These are phyloP conservation scores for Sebastes glaucus DNA, from an alignment of 2,797 vertebrate genomes.

Conservation along the genomic window DNA sequence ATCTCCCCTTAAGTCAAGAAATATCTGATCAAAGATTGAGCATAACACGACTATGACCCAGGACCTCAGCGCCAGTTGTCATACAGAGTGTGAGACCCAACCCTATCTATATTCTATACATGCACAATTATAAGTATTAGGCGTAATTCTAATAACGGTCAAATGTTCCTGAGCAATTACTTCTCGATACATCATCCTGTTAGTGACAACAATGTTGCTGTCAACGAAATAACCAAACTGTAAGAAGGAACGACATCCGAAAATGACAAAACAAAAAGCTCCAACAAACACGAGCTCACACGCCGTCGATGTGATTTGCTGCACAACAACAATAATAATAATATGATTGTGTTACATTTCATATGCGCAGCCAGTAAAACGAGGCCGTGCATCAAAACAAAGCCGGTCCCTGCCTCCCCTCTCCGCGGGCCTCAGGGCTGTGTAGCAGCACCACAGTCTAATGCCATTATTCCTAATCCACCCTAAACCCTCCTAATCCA, in stretches of 20 bases:
- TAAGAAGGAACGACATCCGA: slow-evolving; percentile 3
- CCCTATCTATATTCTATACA: background rate
- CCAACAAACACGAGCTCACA: background rate
- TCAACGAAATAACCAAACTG: slow-evolving; percentile 9
- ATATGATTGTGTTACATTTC: slow-evolving; percentile 50
- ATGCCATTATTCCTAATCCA: slow-evolving; percentile 84
- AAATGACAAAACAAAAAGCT: slow-evolving; percentile 22
- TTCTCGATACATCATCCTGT: background rate
- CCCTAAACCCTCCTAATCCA: slow-evolving; percentile 81
- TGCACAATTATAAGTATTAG: background rate
- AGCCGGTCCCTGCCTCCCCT: slow-evolving; percentile 60
- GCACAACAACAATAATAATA: slow-evolving; percentile 30
- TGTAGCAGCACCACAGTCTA: slow-evolving; percentile 76
- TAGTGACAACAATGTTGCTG: background rate
- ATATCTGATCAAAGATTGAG: background rate
- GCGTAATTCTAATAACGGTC: background rate
- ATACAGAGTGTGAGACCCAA: too few species aligned
- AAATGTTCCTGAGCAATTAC: background rate
- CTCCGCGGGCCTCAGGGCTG: slow-evolving; percentile 69
- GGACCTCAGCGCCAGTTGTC: too few species aligned
- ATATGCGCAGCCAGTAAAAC: slow-evolving; percentile 33
- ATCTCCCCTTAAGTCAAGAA: background rate
- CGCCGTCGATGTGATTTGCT: slow-evolving; percentile 28
- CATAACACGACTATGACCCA: background rate
- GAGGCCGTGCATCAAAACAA: slow-evolving; percentile 67